Base-by-base conservation (phyloP, 2,113 vertebrate species). In the Oreochromis tanganicae region DNA sequence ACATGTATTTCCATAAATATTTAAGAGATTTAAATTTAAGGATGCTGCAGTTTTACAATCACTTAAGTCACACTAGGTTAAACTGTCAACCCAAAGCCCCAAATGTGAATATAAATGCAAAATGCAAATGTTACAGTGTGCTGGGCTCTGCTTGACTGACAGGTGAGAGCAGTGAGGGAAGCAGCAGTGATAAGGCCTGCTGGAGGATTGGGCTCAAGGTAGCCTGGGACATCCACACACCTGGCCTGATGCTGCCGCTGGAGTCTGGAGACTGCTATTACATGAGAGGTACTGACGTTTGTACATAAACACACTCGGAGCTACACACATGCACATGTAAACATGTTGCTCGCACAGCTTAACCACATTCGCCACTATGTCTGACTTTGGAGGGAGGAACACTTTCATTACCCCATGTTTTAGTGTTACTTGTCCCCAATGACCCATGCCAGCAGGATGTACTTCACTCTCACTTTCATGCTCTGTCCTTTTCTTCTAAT, bases 151-250 rank as follows among this genome's bases (percentile, higher is more conserved):
- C 95, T 7, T 94, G 88, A 89, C 88, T 91, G 89, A 93, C 95
- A 87, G 94, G 93, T 61, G 95, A 84, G 3, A 96, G 96, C 79
- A 88, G 96, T 19, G 92, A 95, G 92, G 97, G 97, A 85, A 94
- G 97, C 96, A 97, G 97, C 59, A 56, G 86, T 13, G 95, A 96
- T 84, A 96, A 96, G 46, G 94, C 96, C 5, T 93, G 94, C 79
- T 99, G 98, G 98, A 97, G 98, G 0, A 96, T 99, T 2, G 98
- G 97, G 59, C 96, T 99, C 81, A 99, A 99, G 95, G 97, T 99
- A 14, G 98, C 98, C 0, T 99, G 98, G 98, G 98, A 99, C 96
- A 99, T 99, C 86, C 96, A 98, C 93, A 98, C 98, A 6, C 98
- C 98, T 54, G 98, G 98, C n/a, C 95, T 99, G 89, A 97, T 96